Percentiles rank a stretch among this genome's conserved stretches.
These are phyloP conservation scores for Hypena proboscidalis DNA, from an alignment of 2,888 invertebrate species.

Conservation along the genomic window DNA sequence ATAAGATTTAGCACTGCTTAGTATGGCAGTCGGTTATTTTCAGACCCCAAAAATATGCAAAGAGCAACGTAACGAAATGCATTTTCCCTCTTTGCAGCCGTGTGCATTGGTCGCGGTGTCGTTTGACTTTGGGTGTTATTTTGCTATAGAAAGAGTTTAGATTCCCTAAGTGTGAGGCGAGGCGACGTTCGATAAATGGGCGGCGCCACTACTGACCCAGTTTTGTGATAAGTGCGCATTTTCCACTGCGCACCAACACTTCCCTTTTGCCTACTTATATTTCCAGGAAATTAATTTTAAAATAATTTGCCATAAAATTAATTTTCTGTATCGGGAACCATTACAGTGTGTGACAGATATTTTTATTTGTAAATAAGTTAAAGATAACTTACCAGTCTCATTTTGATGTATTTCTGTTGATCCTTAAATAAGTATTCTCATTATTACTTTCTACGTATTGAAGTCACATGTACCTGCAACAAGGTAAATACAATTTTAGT, in stretches of 20 bases:
- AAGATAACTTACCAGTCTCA: slow-evolving; percentile 74
- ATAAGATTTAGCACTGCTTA: slow-evolving; percentile 16
- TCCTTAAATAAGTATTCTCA: slow-evolving; percentile 51
- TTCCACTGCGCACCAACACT: slow-evolving; percentile 79
- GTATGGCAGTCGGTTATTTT: slow-evolving; percentile 25
- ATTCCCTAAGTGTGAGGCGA: slow-evolving; percentile 58
- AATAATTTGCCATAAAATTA: slow-evolving; percentile 20
- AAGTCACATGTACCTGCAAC: slow-evolving; percentile 68
- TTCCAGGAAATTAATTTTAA: slow-evolving; percentile 54
- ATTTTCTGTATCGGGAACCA: background rate
- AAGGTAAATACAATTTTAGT: slow-evolving; percentile 31
- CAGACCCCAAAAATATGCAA: slow-evolving; percentile 62
- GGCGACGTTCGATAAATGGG: slow-evolving; percentile 82
- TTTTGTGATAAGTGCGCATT: slow-evolving; percentile 82
- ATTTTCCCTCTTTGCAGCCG: slow-evolving; percentile 62
- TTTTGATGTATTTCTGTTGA: slow-evolving; percentile 56
- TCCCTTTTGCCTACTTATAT: slow-evolving; percentile 74
- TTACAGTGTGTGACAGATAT: background rate
- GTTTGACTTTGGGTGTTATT: slow-evolving; percentile 61
- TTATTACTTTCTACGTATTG: slow-evolving; percentile 50
- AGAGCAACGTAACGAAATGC: slow-evolving; percentile 59
- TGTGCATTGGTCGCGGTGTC: slow-evolving; percentile 51
- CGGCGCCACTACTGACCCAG: slow-evolving; percentile 84
- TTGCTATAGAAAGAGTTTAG: slow-evolving; percentile 62
- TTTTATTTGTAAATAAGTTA: background rate